Base-by-base conservation (phyloP, 2,888 invertebrate species). In the Polia nebulosa region DNA sequence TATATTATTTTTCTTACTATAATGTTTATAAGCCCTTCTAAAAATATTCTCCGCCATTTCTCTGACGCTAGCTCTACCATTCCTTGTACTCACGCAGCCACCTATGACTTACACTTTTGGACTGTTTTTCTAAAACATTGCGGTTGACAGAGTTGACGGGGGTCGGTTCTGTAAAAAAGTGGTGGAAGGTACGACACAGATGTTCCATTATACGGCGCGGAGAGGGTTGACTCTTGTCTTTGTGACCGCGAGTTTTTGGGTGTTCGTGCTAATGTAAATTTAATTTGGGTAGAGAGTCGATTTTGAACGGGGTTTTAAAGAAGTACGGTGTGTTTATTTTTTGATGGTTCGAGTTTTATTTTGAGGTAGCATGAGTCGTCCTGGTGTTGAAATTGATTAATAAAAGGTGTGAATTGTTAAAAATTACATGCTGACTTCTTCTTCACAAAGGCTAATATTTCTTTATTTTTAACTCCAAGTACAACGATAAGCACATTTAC, bases 221-320 rank as follows among this genome's bases (percentile, higher is more conserved):
- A 77, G 81, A 61, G 84, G 80, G 81, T 84, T 84, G 84, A 82
- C 79, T 84, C 70, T 84, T 81, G 81, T 82, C 84, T 82, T 81
- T 81, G 79, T 84, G 61, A 61, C 58, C 66, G 70, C 47, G 66
- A 55, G 64, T 81, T 78, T 81, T 81, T 51, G 56, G 64, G 60
- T 34, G 47, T 49, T 56, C 45, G 73, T 73, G 82, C 68, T 84
- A 84, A 81, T 84, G 82, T 71, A 58, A 84, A 78, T 74, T 81
- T 81, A 77, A 81, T 77, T 81, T 72, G 59, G 71, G 72, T 45
- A 25, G 47, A 44, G 47, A 34, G 44, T 72, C 57, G 57, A 45
- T 75, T 53, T 27, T 17, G 29, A 80, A 74, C 49, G 41, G 36
- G 27, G 9, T 34, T 56, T 56, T 56, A 53, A 55, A 72, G 53